Evolutionary conservation across 2,888 invertebrate species (phyloP), one percentile per base, ranked within the genome.

Genomic region (Apomyelois bistriatella): DNA sequence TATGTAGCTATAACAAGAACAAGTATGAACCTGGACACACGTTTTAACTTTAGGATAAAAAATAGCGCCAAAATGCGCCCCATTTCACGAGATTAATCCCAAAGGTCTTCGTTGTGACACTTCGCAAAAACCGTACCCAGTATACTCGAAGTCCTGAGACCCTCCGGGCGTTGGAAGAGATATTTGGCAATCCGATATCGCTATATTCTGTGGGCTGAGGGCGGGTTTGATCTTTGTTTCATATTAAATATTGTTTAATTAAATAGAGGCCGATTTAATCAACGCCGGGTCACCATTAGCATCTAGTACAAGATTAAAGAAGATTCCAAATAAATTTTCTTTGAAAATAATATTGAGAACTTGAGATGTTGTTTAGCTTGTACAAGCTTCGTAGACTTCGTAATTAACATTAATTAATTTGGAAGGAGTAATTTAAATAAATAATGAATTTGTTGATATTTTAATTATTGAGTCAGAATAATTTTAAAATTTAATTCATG

Each of bases 181-280:
- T 72, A 72, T 74, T 76, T 60, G 65, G 68, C 68, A 74, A 76
- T 73, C 72, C 68, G 66, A 78, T 78, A 74, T 72, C 69, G 68
- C 64, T 60, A 66, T 61, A 68, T 66, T 68, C 70, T 59, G 64
- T 70, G 74, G 76, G 66, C 70, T 66, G 66, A 61, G 62, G 60
- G 67, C 66, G 70, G 67, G 66, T 75, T 74, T 74, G 72, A 76
- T 76, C 72, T 72, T 66, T 64, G 70, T 65, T 68, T 73, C 63
- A 68, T 67, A 65, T 73, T 72, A 71, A 74, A 72, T 70, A 72
- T 73, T 74, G 71, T 74, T 76, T 77, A 77, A 79, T 76, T 73
- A 75, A 76, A 74, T 70, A 69, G 65, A 60, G 67, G 61, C 59
- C 56, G 65, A 65, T 74, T 77, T 76, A 76, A 76, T 79, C 71